Percentiles rank a stretch among this genome's conserved stretches.
phyloP scores from a whole-genome alignment of 1,140 invertebrate species.

The Diploscapter pachys region DNA sequence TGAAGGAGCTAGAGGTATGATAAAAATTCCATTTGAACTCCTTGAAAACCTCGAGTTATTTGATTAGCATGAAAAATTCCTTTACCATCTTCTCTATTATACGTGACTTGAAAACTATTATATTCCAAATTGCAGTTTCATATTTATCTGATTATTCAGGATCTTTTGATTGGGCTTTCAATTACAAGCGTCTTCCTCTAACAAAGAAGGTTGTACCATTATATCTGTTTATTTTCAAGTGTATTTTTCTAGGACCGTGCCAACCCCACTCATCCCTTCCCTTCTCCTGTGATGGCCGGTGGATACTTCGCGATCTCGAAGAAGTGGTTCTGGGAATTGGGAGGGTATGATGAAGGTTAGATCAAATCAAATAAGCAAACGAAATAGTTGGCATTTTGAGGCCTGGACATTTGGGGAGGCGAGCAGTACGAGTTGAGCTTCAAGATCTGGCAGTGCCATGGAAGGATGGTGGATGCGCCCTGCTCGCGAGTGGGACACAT shows the following conservation, averaged over 20 bases:
- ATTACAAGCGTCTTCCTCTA: conserved; percentile 85
- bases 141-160: conserved; percentile 19
- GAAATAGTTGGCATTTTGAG: conserved; percentile 37
- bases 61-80: too few relatives aligned
- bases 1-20: conserved; percentile 78
- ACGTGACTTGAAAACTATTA: too few relatives aligned
- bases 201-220: conserved; percentile 65
- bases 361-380: conserved; percentile 19
- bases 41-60: too few relatives aligned
- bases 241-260: conserved; percentile 66
- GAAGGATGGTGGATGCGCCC: conserved; percentile 68
- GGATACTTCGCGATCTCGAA: conserved; percentile 69
- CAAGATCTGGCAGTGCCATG: conserved; percentile 69
- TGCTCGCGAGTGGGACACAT: conserved; percentile 69
- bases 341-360: conserved; percentile 59
- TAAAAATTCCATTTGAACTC: conserved; percentile 20
- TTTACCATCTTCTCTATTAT: too few relatives aligned
- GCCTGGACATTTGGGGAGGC: conserved; percentile 71
- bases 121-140: too few relatives aligned
- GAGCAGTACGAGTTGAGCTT: conserved; percentile 71
- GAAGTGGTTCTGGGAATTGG: conserved; percentile 67
- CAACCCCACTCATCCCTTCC: conserved; percentile 81
- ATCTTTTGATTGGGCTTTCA: conserved; percentile 94
- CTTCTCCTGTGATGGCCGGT: conserved; percentile 72
- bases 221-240: too few relatives aligned